Evolutionary conservation across 2,888 invertebrate species (phyloP).

Genomic region (Lypha dubia): DNA sequence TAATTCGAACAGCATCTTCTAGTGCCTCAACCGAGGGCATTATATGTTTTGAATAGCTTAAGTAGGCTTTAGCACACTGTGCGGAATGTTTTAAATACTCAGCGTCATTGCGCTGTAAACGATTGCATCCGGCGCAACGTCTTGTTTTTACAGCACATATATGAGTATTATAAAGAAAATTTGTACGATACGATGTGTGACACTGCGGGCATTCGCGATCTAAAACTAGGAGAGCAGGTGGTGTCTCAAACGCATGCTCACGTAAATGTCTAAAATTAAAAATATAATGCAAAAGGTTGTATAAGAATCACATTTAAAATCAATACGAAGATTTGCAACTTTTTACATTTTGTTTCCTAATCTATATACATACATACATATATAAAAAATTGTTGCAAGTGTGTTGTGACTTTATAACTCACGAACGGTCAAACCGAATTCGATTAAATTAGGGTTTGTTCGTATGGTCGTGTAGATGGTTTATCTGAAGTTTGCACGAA

Average conservation of each 20-base stretch:
- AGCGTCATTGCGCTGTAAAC: constrained; percentile 75
- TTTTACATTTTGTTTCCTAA: no score
- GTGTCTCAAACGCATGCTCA: constrained; percentile 76
- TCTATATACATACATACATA: no score
- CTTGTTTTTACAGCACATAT: constrained; percentile 80
- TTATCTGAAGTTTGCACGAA: no score
- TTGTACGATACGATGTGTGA: constrained; percentile 80
- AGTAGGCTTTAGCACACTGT: constrained; percentile 77
- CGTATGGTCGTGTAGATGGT: no score
- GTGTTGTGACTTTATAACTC: no score
- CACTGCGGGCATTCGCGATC: constrained; percentile 81
- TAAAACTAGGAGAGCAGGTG: constrained; percentile 76
- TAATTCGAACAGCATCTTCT: constrained; percentile 78
- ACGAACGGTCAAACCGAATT: no score
- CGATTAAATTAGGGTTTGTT: no score
- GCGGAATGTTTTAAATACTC: constrained; percentile 80
- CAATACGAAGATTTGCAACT: no score
- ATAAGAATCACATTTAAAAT: not conserved
- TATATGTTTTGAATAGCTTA: constrained; percentile 79
- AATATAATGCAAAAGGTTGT: not conserved
- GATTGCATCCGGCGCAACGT: constrained; percentile 81
- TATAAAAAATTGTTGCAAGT: no score
- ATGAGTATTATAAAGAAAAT: constrained; percentile 82
- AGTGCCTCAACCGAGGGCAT: constrained; percentile 75
- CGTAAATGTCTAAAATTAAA: constrained; percentile 78